Evolutionary conservation across 2,797 vertebrate species (phyloP).

Genomic region (Prionace glauca): DNA sequence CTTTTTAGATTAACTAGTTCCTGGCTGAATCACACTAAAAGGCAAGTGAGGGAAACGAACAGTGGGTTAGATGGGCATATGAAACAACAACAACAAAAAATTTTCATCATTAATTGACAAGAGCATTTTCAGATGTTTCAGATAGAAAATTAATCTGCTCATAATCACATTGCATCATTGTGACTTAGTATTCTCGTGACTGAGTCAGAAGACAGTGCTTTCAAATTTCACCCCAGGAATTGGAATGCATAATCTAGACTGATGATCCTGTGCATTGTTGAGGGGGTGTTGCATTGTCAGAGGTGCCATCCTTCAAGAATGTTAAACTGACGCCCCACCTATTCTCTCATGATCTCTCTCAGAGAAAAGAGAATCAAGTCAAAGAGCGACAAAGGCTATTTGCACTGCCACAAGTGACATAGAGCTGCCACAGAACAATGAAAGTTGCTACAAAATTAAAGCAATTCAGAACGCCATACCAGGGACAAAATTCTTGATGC

Average conservation of each 20-base stretch:
- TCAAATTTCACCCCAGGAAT: neutral
- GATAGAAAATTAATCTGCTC: neutral
- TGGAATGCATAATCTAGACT: too few species aligned
- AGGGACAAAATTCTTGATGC: neutral
- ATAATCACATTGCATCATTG: neutral
- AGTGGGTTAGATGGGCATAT: neutral
- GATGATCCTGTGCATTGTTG: neutral
- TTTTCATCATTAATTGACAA: neutral
- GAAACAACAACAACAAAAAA: neutral
- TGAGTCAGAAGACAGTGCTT: neutral
- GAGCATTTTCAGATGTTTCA: neutral
- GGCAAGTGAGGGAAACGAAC: neutral
- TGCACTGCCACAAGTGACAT: neutral
- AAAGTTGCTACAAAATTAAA: neutral
- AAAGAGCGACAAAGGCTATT: neutral
- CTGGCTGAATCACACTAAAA: neutral
- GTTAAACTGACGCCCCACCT: neutral
- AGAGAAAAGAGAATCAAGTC: neutral
- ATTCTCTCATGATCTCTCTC: neutral
- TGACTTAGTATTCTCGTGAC: neutral
- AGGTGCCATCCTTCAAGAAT: neutral
- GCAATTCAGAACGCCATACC: neutral
- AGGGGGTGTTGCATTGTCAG: neutral
- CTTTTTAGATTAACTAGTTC: neutral
- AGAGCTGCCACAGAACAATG: neutral